Evolutionary conservation across 2,797 vertebrate genomes (phyloP).

Genomic region (Microcaecilia unicolor): DNA sequence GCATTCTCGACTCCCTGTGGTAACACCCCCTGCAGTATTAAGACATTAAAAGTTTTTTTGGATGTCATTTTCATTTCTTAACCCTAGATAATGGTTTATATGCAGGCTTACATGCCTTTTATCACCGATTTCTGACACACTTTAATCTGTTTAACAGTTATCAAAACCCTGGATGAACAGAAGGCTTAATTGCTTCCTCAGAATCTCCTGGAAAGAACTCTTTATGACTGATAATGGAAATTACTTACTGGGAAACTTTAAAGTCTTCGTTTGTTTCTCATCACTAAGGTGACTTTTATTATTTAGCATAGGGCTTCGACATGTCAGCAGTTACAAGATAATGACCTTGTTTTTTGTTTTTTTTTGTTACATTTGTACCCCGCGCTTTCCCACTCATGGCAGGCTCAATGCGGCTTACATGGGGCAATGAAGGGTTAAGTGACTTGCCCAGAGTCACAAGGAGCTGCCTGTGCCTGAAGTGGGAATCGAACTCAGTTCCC

Average conservation of each 20-base stretch:
- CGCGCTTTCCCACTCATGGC: no score
- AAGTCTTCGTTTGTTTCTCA: not conserved
- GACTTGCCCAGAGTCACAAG: no score
- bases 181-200: accelerated
- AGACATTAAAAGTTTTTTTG: not conserved
- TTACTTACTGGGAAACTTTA: not conserved
- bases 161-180: not conserved
- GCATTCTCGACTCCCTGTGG: no score
- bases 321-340: accelerated
- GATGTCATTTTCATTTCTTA: conserved; percentile 8
- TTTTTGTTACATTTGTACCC: no score
- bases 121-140: not conserved
- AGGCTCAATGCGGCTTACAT: no score
- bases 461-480: no score
- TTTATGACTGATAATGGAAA: accelerated
- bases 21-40: not conserved
- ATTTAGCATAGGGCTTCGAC: not conserved
- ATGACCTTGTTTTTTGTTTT: not conserved
- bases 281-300: not conserved
- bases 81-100: not conserved
- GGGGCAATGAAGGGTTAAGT: no score
- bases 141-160: not conserved
- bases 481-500: no score
- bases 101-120: not conserved
- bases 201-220: not conserved